phyloP scores from a whole-genome alignment of 2,797 vertebrate genomes.

The Falco berigora region DNA sequence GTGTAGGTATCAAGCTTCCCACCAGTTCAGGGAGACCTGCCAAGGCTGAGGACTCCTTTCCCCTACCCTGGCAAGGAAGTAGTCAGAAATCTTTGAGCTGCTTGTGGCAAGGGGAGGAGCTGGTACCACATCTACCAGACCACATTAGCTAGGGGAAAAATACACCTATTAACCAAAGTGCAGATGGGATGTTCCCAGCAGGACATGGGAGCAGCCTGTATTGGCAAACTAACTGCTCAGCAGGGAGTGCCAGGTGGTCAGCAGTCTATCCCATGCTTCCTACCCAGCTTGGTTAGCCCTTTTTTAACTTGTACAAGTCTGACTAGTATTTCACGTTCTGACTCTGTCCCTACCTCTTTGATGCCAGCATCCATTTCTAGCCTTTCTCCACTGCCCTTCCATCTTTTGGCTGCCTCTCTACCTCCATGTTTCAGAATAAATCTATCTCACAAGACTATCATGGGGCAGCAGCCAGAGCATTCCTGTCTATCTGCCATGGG shows the following conservation, averaged over 20 bases:
- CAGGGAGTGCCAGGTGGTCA: constrained; percentile 36
- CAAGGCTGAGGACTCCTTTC: neutral
- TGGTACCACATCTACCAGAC: neutral
- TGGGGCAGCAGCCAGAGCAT: neutral
- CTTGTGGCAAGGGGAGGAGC: neutral
- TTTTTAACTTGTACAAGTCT: neutral
- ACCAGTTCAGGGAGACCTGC: neutral
- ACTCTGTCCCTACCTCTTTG: neutral
- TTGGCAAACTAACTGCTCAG: neutral
- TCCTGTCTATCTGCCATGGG: neutral
- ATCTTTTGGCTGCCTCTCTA: neutral
- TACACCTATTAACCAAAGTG: neutral
- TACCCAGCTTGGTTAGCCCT: neutral
- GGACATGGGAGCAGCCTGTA: constrained; percentile 25
- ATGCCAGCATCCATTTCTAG: neutral
- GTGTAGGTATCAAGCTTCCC: neutral
- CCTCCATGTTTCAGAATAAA: neutral
- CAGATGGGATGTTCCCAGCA: neutral
- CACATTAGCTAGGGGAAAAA: neutral
- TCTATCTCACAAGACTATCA: neutral
- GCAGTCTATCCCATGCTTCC: neutral
- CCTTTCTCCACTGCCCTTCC: neutral
- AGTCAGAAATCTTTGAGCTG: neutral
- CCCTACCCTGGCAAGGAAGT: neutral
- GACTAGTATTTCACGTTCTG: constrained; percentile 25